Evolutionary conservation across 2,113 vertebrate species (phyloP), one percentile per base, ranked within the genome.

Genomic region (Suncus etruscus): DNA sequence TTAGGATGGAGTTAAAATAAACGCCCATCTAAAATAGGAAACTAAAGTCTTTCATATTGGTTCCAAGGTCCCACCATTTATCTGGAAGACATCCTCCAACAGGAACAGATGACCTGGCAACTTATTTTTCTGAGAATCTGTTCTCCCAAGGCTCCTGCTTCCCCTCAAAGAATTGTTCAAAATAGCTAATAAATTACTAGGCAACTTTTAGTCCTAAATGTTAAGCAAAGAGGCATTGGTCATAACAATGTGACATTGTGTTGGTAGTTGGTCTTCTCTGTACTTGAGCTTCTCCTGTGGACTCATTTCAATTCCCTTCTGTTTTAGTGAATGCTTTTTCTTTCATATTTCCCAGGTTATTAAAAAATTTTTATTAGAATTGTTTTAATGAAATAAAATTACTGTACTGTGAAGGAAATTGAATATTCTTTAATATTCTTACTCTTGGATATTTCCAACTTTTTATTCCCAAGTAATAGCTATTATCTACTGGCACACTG

Each of bases 141-240:
- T n/a, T 83, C 61, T 86, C 14, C 73, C 32, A 25, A 65, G 24
- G 12, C 24, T 51, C 74, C 69, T 32, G 6, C 5, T 54, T 25
- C 32, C 45, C 22, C 29, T 65, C 39, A 85, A n/a, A 75, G 22
- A 58, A 84, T 39, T 39, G 39, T 39, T 39, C 39, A 18, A 11
- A 84, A 65, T 50, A 91, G 24, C 48, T n/a, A 72, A 31, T 3
- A 27, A 7, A 48, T 91, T 45, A n/a, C 73, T 58, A 32, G 76
- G 11, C 83, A 39, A n/a, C 65, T 61, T 83, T 77, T 58, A 80
- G 27, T 80, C 76, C 69, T 74, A 69, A 95, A 66, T 51, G 24
- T 66, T 22, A 89, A 32, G 81, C 25, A 82, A 45, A 84, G n/a
- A 83, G 29, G 45, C 31, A 73, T 77, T 48, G 72, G 24, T 24